phyloP scores from a whole-genome alignment of 1,140 invertebrate genomes.

The Eupristina koningsbergeri region DNA sequence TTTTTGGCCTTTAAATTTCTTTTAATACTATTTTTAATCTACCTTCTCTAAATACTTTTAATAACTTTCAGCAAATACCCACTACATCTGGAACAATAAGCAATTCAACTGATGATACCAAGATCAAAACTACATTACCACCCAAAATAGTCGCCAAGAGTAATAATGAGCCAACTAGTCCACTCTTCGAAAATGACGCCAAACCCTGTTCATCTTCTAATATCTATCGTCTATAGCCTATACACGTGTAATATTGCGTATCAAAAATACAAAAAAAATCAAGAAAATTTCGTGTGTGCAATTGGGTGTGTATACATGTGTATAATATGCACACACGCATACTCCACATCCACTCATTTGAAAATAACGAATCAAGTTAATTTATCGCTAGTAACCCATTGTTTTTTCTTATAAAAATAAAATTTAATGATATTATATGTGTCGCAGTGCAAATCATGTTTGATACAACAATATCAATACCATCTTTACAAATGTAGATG shows the following conservation, averaged over 20 bases:
- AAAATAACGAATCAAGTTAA: not conserved
- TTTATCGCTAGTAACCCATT: not conserved
- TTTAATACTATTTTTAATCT: too few species aligned
- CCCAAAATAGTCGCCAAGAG: constrained; percentile 56
- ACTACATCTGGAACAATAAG: constrained; percentile 60
- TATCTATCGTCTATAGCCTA: constrained; percentile 23
- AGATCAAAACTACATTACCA: not conserved
- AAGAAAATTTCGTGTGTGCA: not conserved
- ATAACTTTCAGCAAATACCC: constrained; percentile 60
- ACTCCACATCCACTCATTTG: not conserved
- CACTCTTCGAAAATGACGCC: constrained; percentile 62
- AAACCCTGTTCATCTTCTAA: constrained; percentile 60
- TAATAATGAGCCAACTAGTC: constrained; percentile 60
- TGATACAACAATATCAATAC: not conserved
- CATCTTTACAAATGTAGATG: not conserved
- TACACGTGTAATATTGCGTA: not conserved
- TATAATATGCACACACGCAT: too few species aligned
- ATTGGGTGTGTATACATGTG: not conserved
- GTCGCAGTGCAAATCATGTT: not conserved
- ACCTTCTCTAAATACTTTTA: not conserved
- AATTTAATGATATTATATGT: not conserved
- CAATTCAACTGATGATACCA: not conserved
- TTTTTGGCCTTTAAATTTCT: too few species aligned
- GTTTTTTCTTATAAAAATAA: not conserved
- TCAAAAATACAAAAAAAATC: not conserved